A percentile compares a stretch with the other conserved stretches of the same genome.
Evolutionary conservation across 2,888 invertebrate genomes (phyloP).

Genomic region (Drosophila subsilvestris): DNA sequence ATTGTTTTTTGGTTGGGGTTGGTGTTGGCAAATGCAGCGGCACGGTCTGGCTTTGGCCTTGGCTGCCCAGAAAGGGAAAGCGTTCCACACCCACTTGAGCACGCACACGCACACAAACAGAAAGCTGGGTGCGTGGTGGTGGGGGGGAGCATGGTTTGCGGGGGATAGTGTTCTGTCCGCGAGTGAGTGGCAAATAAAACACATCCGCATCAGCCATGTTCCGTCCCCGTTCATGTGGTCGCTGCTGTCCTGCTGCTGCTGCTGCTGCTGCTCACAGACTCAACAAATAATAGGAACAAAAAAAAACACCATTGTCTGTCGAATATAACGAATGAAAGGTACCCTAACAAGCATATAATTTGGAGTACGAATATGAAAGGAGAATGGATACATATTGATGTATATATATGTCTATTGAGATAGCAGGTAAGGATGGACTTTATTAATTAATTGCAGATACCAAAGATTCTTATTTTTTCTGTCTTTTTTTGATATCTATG

Average conservation of each 20-base stretch:
- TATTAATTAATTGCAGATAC: too few relatives aligned
- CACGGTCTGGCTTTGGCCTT: slow-evolving; percentile 66
- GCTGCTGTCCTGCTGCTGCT: slow-evolving; percentile 47
- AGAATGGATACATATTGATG: too few relatives aligned
- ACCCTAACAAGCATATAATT: not conserved
- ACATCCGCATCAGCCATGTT: slow-evolving; percentile 50
- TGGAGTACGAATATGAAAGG: not conserved
- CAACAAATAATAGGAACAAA: slow-evolving; percentile 1
- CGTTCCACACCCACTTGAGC: slow-evolving; percentile 51
- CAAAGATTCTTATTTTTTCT: too few relatives aligned
- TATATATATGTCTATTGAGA: too few relatives aligned
- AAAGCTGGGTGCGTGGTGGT: too few relatives aligned
- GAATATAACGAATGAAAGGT: not conserved
- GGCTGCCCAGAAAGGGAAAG: slow-evolving; percentile 41
- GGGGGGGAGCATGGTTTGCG: not conserved
- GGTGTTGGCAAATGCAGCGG: slow-evolving; percentile 58
- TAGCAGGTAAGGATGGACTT: too few relatives aligned
- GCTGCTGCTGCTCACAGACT: slow-evolving; percentile 38
- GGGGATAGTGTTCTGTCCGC: slow-evolving; percentile 8
- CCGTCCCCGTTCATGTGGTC: slow-evolving; percentile 52
- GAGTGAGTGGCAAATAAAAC: slow-evolving; percentile 16
- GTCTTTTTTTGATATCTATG: too few relatives aligned
- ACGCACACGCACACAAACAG: slow-evolving; percentile 43
- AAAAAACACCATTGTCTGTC: not conserved
- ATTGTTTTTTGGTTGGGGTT: slow-evolving; percentile 62